Conservation (phyloP, 2,113 vertebrate genomes). For the Oreochromis aureus region DNA sequence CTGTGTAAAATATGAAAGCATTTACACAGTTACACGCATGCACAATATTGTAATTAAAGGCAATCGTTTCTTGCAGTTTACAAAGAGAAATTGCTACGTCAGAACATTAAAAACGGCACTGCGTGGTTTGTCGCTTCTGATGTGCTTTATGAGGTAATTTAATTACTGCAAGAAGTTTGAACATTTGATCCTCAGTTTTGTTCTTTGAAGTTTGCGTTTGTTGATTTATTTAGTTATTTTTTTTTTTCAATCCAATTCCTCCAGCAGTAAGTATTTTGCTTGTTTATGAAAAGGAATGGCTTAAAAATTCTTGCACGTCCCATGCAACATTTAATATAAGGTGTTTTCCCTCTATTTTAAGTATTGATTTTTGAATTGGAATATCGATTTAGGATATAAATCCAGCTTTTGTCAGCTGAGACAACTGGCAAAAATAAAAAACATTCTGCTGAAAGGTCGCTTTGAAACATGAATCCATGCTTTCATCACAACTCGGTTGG, state of each 20-base stretch:
- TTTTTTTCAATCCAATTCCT: not conserved
- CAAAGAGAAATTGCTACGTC: not conserved
- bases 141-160: conserved; percentile 2
- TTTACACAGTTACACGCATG: not conserved
- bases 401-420: not conserved
- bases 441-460: not conserved
- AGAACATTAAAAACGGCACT: not conserved
- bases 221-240: not conserved
- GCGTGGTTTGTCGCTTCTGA: conserved; percentile 1
- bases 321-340: not conserved
- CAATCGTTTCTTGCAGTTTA: not conserved
- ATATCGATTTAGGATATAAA: not conserved
- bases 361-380: not conserved
- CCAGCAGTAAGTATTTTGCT: not conserved
- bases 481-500: not conserved
- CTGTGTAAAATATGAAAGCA: not conserved
- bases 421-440: not conserved
- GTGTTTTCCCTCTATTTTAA: not conserved
- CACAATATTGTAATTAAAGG: not conserved
- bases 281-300: not conserved
- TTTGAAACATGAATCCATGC: not conserved
- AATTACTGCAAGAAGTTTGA: conserved; percentile 21
- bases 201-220: not conserved
- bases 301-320: not conserved
- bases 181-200: not conserved